phyloP scores from a whole-genome alignment of 2,113 vertebrate genomes.

The Paratilapia polleni region DNA sequence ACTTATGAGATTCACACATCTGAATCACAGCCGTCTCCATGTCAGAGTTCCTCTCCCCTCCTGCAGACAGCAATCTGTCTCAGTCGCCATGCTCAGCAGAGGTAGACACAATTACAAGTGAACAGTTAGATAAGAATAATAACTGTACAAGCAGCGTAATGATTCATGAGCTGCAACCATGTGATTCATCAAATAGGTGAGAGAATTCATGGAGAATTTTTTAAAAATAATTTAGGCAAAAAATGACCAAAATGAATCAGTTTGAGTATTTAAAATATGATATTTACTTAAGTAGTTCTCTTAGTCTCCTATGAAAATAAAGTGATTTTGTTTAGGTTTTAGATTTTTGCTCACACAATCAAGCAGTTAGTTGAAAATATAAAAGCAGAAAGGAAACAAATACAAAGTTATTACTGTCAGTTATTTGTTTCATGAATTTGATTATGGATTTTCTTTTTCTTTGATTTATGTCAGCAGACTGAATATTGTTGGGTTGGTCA shows the following conservation, averaged over 20 bases:
- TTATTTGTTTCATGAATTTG: not conserved
- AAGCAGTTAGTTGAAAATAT: not conserved
- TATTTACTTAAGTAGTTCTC: too few relatives aligned
- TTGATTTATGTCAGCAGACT: not conserved
- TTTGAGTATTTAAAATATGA: not conserved
- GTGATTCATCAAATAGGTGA: not conserved
- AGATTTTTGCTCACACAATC: not conserved
- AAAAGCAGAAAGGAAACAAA: not conserved
- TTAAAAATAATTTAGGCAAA: not conserved
- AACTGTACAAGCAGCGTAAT: not conserved
- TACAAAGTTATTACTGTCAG: not conserved
- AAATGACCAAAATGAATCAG: not conserved
- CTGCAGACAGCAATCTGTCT: constrained; percentile 14
- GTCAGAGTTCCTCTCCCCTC: constrained; percentile 44
- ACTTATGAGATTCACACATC: constrained; percentile 38
- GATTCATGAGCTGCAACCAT: not conserved
- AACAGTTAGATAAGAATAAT: not conserved
- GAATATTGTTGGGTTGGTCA: not conserved
- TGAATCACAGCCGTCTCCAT: constrained; percentile 9
- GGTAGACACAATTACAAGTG: not conserved
- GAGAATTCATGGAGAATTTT: not conserved
- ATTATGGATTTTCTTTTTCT: not conserved
- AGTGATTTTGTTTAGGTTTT: not conserved
- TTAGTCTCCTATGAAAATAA: too few relatives aligned
- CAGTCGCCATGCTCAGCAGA: not conserved